A percentile compares a stretch with the other conserved stretches of the same genome.
Evolutionary conservation across 2,888 invertebrate species (phyloP).

Genomic region (Scaptomyza reducta): DNA sequence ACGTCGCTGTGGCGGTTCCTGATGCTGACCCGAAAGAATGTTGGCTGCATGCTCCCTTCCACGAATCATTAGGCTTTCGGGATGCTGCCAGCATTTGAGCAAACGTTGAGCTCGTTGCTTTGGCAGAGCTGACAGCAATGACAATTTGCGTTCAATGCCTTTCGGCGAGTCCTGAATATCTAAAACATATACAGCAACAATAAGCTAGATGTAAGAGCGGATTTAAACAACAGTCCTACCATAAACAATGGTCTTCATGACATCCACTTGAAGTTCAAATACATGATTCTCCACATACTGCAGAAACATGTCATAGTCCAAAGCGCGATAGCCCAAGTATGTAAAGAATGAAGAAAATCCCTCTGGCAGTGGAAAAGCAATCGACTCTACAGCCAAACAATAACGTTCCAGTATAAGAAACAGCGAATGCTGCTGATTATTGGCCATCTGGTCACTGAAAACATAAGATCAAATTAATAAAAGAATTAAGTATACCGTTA

Average conservation of each 20-base stretch:
- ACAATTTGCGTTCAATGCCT: conserved; percentile 89
- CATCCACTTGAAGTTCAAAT: conserved; percentile 94
- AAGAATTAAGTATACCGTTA: neutral
- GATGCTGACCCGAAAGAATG: conserved; percentile 90
- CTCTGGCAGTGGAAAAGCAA: conserved; percentile 93
- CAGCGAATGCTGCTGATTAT: conserved; percentile 88
- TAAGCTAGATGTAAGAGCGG: neutral
- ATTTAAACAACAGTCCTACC: conserved; percentile 84
- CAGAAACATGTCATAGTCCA: conserved; percentile 91
- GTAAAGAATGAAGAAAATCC: conserved; percentile 96
- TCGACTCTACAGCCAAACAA: conserved; percentile 90
- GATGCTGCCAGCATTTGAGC: conserved; percentile 91
- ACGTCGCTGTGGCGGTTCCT: conserved; percentile 82
- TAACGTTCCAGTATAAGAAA: conserved; percentile 93
- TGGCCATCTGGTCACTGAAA: conserved; percentile 90
- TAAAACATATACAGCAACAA: conserved; percentile 36
- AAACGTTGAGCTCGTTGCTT: conserved; percentile 91
- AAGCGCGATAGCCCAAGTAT: conserved; percentile 91
- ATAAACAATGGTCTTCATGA: conserved; percentile 92
- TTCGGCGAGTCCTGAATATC: conserved; percentile 85
- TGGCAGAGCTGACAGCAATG: conserved; percentile 90
- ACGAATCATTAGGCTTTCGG: conserved; percentile 90
- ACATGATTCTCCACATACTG: conserved; percentile 94
- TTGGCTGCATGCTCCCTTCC: conserved; percentile 92
- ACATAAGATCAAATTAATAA: neutral